Evolutionary conservation across 2,113 vertebrate species (phyloP), one percentile per base, ranked within the genome.

Genomic region (Etia nguti): DNA sequence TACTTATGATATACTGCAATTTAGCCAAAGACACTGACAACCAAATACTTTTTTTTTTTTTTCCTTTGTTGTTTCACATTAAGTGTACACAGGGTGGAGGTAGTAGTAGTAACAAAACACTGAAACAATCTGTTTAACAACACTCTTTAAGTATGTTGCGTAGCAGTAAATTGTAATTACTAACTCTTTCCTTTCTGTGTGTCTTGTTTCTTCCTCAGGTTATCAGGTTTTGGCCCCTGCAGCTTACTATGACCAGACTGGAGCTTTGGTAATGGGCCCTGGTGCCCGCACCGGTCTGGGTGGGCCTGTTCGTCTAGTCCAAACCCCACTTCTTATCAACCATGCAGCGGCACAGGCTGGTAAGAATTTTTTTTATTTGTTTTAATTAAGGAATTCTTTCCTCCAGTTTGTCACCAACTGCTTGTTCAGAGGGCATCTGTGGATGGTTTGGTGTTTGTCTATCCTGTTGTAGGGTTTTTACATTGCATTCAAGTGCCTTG

Each of bases 181-280:
- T 77, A 12, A 77, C 73, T n/a, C 2, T 54, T 8, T 65, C 34
- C 8, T 54, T 26, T 18, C 20, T 41, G 48, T 59, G 11, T 50
- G 2, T 59, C 4, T 59, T 62, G 2, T 55, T 10, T 5, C 81
- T 10, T 57, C 11, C 43, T 77, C 84, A 99, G 98, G 98, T 92
- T 99, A 99, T 94, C 98, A 99, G 92, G 98, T 99, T 41, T 94
- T 99, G 92, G 97, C 98, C 84, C 98, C 98, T 85, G 97, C 98
- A 89, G 98, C 98, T 86, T 99, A 99, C 96, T 99, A 99, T 0
- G 98, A 99, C 96, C 98, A 99, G 97, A 99, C 95, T 70, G 98
- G 98, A 92, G 96, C 98, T 90, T 96, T 99, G 89, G 98, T 99
- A 88, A 97, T 99, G 96, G 98, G 98, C 82, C 98, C 98, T 65